Evolutionary conservation across 2,113 vertebrate genomes (phyloP), one percentile per base, ranked within the genome.

Genomic region (Zosterops japonicus): DNA sequence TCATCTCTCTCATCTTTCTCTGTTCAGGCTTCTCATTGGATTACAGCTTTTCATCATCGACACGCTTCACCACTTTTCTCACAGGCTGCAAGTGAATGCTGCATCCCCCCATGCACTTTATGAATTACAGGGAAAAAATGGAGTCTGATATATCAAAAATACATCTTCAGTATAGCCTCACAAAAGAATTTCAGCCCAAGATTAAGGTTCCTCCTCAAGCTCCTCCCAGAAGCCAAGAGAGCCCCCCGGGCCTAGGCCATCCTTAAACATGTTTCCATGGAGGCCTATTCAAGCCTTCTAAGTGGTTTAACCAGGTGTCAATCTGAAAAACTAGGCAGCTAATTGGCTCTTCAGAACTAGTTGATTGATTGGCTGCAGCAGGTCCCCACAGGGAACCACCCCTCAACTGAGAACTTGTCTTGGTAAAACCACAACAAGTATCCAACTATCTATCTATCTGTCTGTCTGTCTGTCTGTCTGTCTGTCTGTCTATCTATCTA

Each of bases 201-300:
- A 39, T 27, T 27, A 60, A 27, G 59, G 25, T 11, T 39, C 19
- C 59, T 39, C 35, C 24, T 36, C 15, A 60, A 39, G 27, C 35
- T 7, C 11, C 59, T 39, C 59, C 59, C 24, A 60, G n/a, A 59
- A 59, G 23, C 14, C 23, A 27, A 36, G 35, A 60, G 11, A 36
- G 11, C 7, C 3, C n/a, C 57, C 35, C 10, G 23, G 23, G 14
- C 1, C n/a, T 36, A 5, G 11, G 16, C 16, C 3, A 5, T 60
- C 35, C 35, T 39, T 60, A 39, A 60, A 39, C 5, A 7, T 60
- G 59, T 39, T 60, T 60, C 24, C 24, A 27, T 12, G 27, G 24
- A 60, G 24, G 24, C 8, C 6, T 60, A 60, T 18, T 36, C 16
- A 60, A 24, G 57, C 35, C 35, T 60, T 36, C 16, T 27, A 18